A percentile compares a stretch with the other conserved stretches of the same genome.
These are phyloP conservation scores for Macaria notata DNA, from an alignment of 2,888 invertebrate species.

Conservation along the genomic window DNA sequence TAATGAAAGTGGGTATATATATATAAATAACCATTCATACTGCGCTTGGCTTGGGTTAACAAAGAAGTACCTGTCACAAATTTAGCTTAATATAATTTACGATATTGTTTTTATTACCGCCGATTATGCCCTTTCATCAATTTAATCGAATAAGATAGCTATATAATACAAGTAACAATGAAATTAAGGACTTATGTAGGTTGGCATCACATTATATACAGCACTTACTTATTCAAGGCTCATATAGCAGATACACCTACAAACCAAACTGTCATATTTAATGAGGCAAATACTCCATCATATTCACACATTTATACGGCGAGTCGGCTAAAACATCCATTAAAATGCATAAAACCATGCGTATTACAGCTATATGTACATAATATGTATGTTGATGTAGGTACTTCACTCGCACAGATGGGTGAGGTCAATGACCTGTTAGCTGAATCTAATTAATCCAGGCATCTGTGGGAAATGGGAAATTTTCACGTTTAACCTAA, in stretches of 20 bases:
- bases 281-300: slow-evolving; percentile 5
- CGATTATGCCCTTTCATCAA: no score
- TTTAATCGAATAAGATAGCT: no score
- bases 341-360: slow-evolving; percentile 16
- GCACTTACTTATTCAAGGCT: no score
- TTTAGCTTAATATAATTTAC: no score
- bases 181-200: no score
- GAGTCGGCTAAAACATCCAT: slow-evolving; percentile 3
- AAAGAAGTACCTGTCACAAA: no score
- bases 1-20: no score
- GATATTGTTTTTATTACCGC: no score
- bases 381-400: slow-evolving; percentile 3
- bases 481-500: slow-evolving; percentile 23
- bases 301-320: neutral
- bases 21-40: no score
- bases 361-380: slow-evolving; percentile 1
- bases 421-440: slow-evolving; percentile 14
- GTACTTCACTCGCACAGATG: slow-evolving; percentile 15
- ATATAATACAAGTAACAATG: no score
- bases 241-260: neutral
- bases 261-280: slow-evolving; percentile 6
- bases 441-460: slow-evolving; percentile 17
- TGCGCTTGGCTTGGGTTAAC: no score
- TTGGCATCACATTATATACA: no score
- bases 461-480: slow-evolving; percentile 18